Base-by-base conservation (phyloP, 2,113 vertebrate species). In the Xiphorhynchus elegans region DNA sequence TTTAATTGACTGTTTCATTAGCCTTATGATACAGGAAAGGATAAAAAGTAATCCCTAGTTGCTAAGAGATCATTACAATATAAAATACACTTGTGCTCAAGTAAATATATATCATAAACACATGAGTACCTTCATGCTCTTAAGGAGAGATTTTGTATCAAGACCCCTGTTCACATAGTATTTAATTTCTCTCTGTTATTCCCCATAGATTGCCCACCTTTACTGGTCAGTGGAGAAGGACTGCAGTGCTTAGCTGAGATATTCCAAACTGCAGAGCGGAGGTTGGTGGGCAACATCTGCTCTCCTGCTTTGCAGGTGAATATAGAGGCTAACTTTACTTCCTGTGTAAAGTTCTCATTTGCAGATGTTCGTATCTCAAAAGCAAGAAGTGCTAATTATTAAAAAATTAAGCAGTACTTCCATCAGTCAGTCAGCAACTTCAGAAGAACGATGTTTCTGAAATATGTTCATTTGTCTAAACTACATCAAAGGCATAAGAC, bases 1-100 rank as follows among this genome's bases (percentile, higher is more conserved):
- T 91, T 94, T 93, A 96, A 97, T 96, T 81, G 88, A 95, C 88
- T 96, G 37, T 94, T 96, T 96, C 46, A 20, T 96, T 93, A 94
- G 75, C 79, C 64, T 82, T 90, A 89, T 78, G 88, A 82, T 93
- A 89, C 53, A 93, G 77, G 70, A 84, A 93, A 89, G 76, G 83
- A 95, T 93, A 89, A 84, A 93, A 86, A 56, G 25, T 90, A 96
- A 94, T 90, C 85, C 73, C 17, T 35, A 64, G 37, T 56, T 90
- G 40, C 60, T 76, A 75, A 68, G 82, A 77, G 68, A 93, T 67
- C 73, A 73, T 39, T 90, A 37, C 62, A 79, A 81, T 72, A 64
- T 53, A 78, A 93, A 90, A 72, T 64, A 46, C 31, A 33, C 29
- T 66, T 75, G 24, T 21, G 26, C 67, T 79, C 18, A 67, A 69